These are phyloP conservation scores for Peromyscus polionotus DNA, from an alignment of 2,113 vertebrate genomes.

Conservation along the genomic window DNA sequence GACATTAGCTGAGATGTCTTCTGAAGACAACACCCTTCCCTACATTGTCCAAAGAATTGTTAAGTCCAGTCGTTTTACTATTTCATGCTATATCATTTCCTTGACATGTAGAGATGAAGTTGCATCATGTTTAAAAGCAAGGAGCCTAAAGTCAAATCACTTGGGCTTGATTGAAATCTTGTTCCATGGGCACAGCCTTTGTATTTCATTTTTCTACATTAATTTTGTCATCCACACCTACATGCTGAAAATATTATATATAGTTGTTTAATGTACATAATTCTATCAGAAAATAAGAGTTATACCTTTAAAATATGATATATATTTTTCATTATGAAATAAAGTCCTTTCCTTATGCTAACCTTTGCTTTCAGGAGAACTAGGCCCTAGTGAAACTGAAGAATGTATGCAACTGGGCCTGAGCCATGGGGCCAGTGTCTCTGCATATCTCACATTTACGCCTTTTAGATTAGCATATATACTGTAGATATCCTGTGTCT, in stretches of 20 bases:
- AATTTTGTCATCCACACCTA: not conserved
- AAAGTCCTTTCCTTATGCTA: not conserved
- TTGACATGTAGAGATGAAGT: not conserved
- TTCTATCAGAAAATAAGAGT: not conserved
- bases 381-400: accelerated
- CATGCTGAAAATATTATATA: not conserved
- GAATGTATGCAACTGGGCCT: not conserved
- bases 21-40: not conserved
- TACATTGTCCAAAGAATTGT: not conserved
- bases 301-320: not conserved
- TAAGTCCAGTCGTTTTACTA: not conserved
- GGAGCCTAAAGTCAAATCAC: not conserved
- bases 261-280: not conserved
- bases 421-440: not conserved
- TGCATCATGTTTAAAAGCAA: not conserved
- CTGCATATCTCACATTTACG: not conserved
- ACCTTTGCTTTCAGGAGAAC: not conserved
- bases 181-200: not conserved
- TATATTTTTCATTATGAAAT: not conserved
- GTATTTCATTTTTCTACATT: not conserved
- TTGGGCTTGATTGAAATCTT: not conserved
- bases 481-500: not conserved
- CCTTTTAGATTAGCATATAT: not conserved
- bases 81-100: not conserved
- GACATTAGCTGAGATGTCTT: not conserved